Evolutionary conservation across 1,140 invertebrate genomes (phyloP).

Genomic region (Cydia strobilella): DNA sequence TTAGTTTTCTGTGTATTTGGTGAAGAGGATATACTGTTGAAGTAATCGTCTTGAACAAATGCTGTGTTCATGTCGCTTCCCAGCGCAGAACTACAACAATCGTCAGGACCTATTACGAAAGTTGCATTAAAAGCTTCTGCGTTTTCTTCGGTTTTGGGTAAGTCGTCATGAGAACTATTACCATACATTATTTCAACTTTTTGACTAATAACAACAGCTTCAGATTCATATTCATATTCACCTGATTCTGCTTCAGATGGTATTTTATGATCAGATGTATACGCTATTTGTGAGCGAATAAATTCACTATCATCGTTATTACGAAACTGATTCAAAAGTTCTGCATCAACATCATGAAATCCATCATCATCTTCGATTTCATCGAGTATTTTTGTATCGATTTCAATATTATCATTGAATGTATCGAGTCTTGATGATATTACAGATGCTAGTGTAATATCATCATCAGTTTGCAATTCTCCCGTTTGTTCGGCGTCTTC

Average conservation of each 20-base stretch:
- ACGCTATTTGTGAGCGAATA: background rate
- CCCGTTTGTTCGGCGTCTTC: background rate
- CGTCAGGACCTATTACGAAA: constrained; percentile 42
- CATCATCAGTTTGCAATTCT: background rate
- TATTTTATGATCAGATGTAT: constrained; percentile 2
- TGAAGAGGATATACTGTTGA: constrained; percentile 48
- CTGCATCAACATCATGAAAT: background rate
- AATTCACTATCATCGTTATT: background rate
- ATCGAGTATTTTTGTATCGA: background rate
- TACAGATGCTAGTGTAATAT: background rate
- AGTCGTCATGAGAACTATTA: background rate
- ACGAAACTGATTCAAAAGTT: background rate
- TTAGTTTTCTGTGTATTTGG: constrained; percentile 39
- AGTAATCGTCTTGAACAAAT: constrained; percentile 51
- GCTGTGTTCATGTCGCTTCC: constrained; percentile 59
- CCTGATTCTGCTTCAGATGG: background rate
- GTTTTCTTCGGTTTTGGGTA: background rate
- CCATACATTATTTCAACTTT: background rate
- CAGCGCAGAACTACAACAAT: background rate
- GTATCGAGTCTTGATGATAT: background rate
- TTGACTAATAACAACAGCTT: background rate
- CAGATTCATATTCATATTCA: background rate
- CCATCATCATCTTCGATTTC: background rate
- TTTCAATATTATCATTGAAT: constrained; percentile 18
- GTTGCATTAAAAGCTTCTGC: constrained; percentile 45